Base-by-base conservation (phyloP, 1,140 invertebrate genomes). In the Hyposmocoma kahamanoa region DNA sequence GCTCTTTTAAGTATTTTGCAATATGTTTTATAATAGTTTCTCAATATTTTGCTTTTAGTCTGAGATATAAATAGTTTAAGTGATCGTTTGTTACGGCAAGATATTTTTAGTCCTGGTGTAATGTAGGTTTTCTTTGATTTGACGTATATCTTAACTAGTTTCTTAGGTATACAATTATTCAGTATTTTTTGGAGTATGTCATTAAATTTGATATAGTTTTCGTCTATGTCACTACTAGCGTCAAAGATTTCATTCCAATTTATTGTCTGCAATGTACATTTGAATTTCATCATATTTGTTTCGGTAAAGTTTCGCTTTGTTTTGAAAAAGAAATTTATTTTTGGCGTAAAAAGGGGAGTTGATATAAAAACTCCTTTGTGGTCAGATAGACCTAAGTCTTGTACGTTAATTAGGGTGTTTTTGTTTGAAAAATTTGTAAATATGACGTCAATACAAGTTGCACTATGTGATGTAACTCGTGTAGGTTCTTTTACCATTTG, bases 381-480 rank as follows among this genome's bases (percentile, higher is more conserved):
- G 42, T 43, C 42, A n/a, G 42, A 43, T 13, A 43, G 9, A 5
- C 42, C 42, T 11, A 26, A 15, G 8, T 43, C 42, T 24, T 26
- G 21, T 5, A 43, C 42, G 20, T 22, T 11, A n/a, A 13, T 26
- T 15, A 11, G 21, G 13, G 11, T 15, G 13, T 43, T 9, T 24
- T 9, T n/a, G n/a, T n/a, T n/a, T n/a, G n/a, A n/a, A n/a, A n/a
- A n/a, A 43, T 43, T 43, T 20, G 22, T 13, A 17, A 24, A 43
- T 11, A 43, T 11, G 13, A 24, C 11, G 20, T 43, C 42, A 11
- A 43, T 43, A 43, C 42, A 43, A 3, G 20, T 43, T 15, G 42
- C 42, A 24, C 21, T 43, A 13, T 24, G n/a, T n/a, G n/a, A n/a
- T n/a, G 13, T 24, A 43, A n/a, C 10, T 24, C 42, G 24, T 13